Base-by-base conservation (phyloP, 2,888 invertebrate species). In the Hoplodrina blanda region DNA sequence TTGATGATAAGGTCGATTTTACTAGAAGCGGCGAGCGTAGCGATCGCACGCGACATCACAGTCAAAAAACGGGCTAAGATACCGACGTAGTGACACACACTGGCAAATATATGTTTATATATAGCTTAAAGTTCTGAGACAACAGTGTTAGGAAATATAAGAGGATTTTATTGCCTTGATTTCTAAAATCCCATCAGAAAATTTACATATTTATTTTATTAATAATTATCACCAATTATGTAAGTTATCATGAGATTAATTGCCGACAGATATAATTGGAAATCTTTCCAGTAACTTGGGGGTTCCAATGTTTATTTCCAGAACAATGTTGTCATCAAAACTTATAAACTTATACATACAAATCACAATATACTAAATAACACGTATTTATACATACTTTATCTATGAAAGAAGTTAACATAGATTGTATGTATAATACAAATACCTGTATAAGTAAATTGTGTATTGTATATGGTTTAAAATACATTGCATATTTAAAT, bases 11-110 rank as follows among this genome's bases (percentile, higher is more conserved):
- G 54, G 66, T 81, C 30, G 50, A 46, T 62, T 60, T 64, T 33
- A 37, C 46, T 67, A 64, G 62, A 56, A 54, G 62, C 61, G 68
- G 82, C 78, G 78, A 78, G 78, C 82, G 63, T 62, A 72, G 64
- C 73, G 66, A 41, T 57, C 77, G 77, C 76, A 50, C 76, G 61
- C 69, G 81, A 69, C 83, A 85, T 85, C 85, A 85, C 85, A 85
- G 86, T 81, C 82, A 84, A 79, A 60, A 65, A 74, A 73, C 73
- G 67, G 65, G 64, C 78, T 84, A 84, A 66, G 25, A 65, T 19
- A 65, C 73, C 76, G 77, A 85, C 85, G 73, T 56, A 55, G 50
- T 30, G 55, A 71, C 69, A 61, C 73, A 73, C 78, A 81, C 78
- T 78, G 52, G 17, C 50, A 46, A 57, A 55, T 50, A 66, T 70